These are phyloP conservation scores for Trachymyrmex cornetzi DNA, from an alignment of 1,140 invertebrate genomes.

Conservation along the genomic window DNA sequence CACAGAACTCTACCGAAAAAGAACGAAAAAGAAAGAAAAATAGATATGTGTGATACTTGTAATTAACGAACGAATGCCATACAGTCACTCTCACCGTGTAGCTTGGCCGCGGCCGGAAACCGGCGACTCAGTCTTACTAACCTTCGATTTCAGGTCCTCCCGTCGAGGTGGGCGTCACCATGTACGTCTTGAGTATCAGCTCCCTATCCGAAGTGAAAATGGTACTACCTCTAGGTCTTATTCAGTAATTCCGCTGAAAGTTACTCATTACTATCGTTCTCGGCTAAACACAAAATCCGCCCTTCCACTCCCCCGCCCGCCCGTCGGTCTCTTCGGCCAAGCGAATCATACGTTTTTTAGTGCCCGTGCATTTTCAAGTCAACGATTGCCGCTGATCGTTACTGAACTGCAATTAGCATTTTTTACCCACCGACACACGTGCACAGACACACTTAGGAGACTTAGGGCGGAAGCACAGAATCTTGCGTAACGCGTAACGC, in stretches of 20 bases:
- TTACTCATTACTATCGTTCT: slow-evolving; percentile 71
- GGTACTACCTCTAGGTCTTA: slow-evolving; percentile 92
- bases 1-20: slow-evolving; percentile 46
- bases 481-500: no score
- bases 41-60: slow-evolving; percentile 3
- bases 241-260: slow-evolving; percentile 84
- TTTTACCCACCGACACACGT: slow-evolving; percentile 47
- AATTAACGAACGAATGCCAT: slow-evolving; percentile 70
- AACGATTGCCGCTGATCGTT: slow-evolving; percentile 64
- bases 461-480: no score
- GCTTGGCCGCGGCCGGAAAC: slow-evolving; percentile 78
- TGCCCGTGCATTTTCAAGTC: slow-evolving; percentile 66
- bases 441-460: slow-evolving; percentile 35
- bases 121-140: slow-evolving; percentile 86
- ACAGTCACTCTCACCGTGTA: slow-evolving; percentile 74
- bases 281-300: slow-evolving; percentile 63
- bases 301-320: slow-evolving; percentile 50
- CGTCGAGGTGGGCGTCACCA: slow-evolving; percentile 98
- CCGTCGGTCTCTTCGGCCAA: slow-evolving; percentile 60
- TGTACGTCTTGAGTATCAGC: slow-evolving; percentile 99
- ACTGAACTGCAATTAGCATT: slow-evolving; percentile 52
- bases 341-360: slow-evolving; percentile 69
- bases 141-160: slow-evolving; percentile 94
- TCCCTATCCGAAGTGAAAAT: slow-evolving; percentile 99
- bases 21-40: slow-evolving; percentile 56